phyloP scores from a whole-genome alignment of 2,888 invertebrate species.

The Zootermopsis nevadensis region DNA sequence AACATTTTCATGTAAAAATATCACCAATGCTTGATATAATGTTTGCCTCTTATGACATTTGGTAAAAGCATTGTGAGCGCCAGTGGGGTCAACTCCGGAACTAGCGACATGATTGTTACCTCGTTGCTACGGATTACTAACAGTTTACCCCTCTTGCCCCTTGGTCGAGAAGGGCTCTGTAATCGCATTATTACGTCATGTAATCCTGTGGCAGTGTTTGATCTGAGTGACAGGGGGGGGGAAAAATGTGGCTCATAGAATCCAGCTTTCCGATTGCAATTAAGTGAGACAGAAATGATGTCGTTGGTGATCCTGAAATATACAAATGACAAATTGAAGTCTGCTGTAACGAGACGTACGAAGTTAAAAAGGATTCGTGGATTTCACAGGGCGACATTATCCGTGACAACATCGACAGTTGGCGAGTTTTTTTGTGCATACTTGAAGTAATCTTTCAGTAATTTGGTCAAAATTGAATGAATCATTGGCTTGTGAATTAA shows the following conservation, averaged over 20 bases:
- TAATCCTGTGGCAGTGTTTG: neutral
- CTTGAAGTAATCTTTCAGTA: no score
- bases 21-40: neutral
- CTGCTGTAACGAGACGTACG: no score
- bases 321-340: no score
- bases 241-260: neutral
- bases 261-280: neutral
- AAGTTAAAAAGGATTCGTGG: no score
- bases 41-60: neutral
- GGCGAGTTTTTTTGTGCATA: no score
- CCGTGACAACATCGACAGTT: no score
- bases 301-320: neutral
- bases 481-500: no score
- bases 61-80: no score
- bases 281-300: neutral
- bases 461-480: no score
- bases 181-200: constrained; percentile 21
- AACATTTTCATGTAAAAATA: neutral
- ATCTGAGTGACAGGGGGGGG: neutral
- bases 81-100: neutral
- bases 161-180: neutral
- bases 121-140: neutral
- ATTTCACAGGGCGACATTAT: no score
- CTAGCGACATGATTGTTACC: neutral
- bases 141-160: neutral